These are phyloP conservation scores for Dendrolimus kikuchii DNA, from an alignment of 1,140 invertebrate genomes.

Conservation along the genomic window DNA sequence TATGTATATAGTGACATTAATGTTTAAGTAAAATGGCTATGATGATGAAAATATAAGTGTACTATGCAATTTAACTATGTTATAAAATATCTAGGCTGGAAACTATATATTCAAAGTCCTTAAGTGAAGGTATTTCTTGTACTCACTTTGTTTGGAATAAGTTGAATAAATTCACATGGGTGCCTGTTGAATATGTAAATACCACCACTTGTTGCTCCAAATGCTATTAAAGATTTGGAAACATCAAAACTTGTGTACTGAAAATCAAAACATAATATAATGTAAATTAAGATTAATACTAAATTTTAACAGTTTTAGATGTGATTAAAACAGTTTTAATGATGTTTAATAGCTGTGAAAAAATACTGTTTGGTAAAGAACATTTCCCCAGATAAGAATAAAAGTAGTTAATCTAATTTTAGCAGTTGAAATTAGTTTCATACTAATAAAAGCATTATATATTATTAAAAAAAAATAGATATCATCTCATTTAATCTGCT, in stretches of 20 bases:
- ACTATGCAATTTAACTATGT: too few species aligned
- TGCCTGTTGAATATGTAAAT: slow-evolving; percentile 82
- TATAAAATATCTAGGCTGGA: too few species aligned
- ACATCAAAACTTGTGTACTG: slow-evolving; percentile 86
- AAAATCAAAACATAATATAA: slow-evolving; percentile 34
- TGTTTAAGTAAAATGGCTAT: too few species aligned
- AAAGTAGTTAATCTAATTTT: background rate
- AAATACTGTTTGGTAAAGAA: background rate
- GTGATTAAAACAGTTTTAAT: background rate
- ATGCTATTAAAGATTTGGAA: slow-evolving; percentile 79
- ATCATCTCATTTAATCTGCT: too few species aligned
- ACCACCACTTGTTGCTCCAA: slow-evolving; percentile 86
- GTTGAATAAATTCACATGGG: slow-evolving; percentile 81
- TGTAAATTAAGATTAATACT: background rate
- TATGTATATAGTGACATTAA: too few species aligned
- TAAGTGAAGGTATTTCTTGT: background rate
- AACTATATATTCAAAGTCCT: too few species aligned
- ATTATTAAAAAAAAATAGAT: too few species aligned
- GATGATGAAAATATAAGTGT: too few species aligned
- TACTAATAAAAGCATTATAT: too few species aligned
- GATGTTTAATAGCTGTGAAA: slow-evolving; percentile 1
- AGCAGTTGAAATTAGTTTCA: too few species aligned
- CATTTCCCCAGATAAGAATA: background rate
- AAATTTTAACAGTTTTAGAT: too few species aligned
- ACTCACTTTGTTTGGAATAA: slow-evolving; percentile 83